These are phyloP conservation scores for Pelecanus crispus DNA, from an alignment of 2,113 vertebrate genomes.

Conservation along the genomic window DNA sequence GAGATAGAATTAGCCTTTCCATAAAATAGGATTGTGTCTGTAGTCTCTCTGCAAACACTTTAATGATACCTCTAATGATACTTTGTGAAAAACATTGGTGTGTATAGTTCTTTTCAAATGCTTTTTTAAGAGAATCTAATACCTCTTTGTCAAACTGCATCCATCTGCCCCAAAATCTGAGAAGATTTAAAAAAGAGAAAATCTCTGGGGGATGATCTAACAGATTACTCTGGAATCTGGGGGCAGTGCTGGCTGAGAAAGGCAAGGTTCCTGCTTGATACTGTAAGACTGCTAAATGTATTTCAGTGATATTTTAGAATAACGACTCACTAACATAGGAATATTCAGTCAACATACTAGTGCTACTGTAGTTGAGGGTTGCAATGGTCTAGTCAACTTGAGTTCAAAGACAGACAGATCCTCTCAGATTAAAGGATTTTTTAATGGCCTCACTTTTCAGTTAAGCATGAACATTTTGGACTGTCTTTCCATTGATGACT, in stretches of 20 bases:
- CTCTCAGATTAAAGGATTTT: background rate
- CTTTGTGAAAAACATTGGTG: background rate
- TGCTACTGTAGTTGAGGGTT: background rate
- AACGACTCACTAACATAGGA: background rate
- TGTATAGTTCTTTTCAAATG: background rate
- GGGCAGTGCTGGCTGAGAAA: background rate
- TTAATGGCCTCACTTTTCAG: background rate
- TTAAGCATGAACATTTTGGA: background rate
- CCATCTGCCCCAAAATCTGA: background rate
- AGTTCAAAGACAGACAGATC: background rate
- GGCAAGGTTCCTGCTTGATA: background rate
- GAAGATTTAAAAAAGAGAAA: background rate
- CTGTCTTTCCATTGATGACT: background rate
- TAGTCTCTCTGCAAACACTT: slow-evolving; percentile 18
- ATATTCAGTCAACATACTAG: background rate
- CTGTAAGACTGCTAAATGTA: background rate
- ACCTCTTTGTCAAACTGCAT: background rate
- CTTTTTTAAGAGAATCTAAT: background rate
- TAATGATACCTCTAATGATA: slow-evolving; percentile 30
- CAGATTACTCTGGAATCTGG: background rate
- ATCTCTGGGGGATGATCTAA: background rate
- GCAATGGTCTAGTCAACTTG: background rate
- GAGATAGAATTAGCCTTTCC: slow-evolving; percentile 18
- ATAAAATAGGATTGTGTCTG: background rate
- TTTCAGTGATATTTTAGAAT: background rate